These are phyloP conservation scores for Porites cylindrica DNA, from an alignment of 92 coral and sea anemone genomes.

Conservation along the genomic window DNA sequence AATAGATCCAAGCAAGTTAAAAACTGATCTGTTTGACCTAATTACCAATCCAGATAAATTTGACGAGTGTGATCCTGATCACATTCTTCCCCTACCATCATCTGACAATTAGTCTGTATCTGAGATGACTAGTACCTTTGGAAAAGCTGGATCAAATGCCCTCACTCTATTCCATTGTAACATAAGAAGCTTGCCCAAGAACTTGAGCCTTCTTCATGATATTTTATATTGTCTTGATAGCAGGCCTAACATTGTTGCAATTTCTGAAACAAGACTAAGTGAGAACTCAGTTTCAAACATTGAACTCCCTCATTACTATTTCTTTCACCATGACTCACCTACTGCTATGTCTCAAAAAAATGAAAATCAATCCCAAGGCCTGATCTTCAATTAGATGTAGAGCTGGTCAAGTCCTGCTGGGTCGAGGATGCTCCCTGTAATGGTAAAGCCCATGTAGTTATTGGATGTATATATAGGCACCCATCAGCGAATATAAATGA, in stretches of 20 bases:
- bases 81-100: background rate
- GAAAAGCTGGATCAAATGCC: no score
- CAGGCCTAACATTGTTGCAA: slow-evolving; percentile 44
- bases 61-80: background rate
- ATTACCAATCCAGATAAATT: background rate
- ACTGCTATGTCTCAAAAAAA: slow-evolving; percentile 26
- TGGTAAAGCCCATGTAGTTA: background rate
- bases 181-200: slow-evolving; percentile 59
- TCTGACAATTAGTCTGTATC: background rate
- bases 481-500: slow-evolving; percentile 11
- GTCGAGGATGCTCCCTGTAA: slow-evolving; percentile 30
- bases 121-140: background rate
- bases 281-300: slow-evolving; percentile 34
- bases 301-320: slow-evolving; percentile 19
- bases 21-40: background rate
- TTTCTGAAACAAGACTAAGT: slow-evolving; percentile 64
- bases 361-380: slow-evolving; percentile 53
- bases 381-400: slow-evolving; percentile 45
- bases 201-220: slow-evolving; percentile 17
- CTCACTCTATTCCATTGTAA: slow-evolving; percentile 50
- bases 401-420: slow-evolving; percentile 57
- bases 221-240: background rate
- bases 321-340: slow-evolving; percentile 22
- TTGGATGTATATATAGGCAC: slow-evolving; percentile 59
- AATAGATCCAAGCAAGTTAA: background rate